Percentiles rank a stretch among this genome's conserved stretches.
phyloP scores from a whole-genome alignment of 2,888 invertebrate species.

The Petrolisthes cinctipes region DNA sequence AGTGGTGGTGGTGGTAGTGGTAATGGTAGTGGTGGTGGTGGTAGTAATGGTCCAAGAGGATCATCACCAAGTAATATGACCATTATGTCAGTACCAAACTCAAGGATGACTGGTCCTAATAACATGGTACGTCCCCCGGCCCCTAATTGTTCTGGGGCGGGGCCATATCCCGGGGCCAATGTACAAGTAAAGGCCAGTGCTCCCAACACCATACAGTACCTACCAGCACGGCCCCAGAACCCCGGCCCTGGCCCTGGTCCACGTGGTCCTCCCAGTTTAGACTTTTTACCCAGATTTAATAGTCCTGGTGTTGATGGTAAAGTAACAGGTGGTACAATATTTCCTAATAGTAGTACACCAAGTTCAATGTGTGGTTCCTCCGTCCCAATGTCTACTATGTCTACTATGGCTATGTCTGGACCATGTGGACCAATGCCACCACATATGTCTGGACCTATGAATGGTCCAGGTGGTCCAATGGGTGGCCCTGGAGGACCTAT shows the following conservation, averaged over 20 bases:
- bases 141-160: constrained; percentile 69
- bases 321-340: too few relatives aligned
- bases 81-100: constrained; percentile 63
- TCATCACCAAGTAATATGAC: constrained; percentile 62
- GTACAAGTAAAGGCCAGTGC: constrained; percentile 88
- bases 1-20: constrained; percentile 30
- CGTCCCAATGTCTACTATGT: constrained; percentile 54
- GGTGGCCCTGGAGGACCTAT: constrained; percentile 66
- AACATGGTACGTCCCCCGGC: constrained; percentile 72
- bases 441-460: constrained; percentile 55
- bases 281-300: constrained; percentile 89
- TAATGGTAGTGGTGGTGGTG: not conserved
- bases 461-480: too few relatives aligned
- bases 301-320: constrained; percentile 83
- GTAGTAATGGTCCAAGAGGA: constrained; percentile 47
- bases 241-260: constrained; percentile 77
- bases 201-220: constrained; percentile 97
- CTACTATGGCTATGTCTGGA: constrained; percentile 61
- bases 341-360: constrained; percentile 76
- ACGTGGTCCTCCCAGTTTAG: constrained; percentile 87
- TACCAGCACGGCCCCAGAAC: constrained; percentile 92
- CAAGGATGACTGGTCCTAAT: constrained; percentile 76
- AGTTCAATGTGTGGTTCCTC: constrained; percentile 61
- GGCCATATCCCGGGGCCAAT: constrained; percentile 62
- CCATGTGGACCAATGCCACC: constrained; percentile 72